Percentiles rank a stretch among this genome's conserved stretches.
Conservation (phyloP, 2,888 invertebrate genomes). For the Microctonus hyperodae region DNA sequence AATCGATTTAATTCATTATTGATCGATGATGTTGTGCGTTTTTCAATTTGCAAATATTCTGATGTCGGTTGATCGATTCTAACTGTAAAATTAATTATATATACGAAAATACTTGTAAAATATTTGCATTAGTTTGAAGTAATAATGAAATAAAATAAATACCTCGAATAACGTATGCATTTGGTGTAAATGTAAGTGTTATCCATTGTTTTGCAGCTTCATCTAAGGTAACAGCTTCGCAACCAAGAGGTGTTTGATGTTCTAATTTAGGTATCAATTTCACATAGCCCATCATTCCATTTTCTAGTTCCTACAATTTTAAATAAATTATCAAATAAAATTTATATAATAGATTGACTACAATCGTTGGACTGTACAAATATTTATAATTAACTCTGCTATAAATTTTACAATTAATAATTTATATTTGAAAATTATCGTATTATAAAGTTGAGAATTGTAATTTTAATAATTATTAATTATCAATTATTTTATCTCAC, state of each 20-base stretch:
- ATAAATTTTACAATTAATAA: no score
- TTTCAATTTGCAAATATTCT: slow-evolving; percentile 49
- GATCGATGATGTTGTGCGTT: slow-evolving; percentile 43
- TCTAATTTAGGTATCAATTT: slow-evolving; percentile 49
- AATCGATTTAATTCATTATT: slow-evolving; percentile 49
- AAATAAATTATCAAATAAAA: neutral
- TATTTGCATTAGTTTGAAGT: neutral
- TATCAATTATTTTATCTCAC: slow-evolving; percentile 34
- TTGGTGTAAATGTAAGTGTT: slow-evolving; percentile 46
- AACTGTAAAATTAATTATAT: slow-evolving; percentile 37
- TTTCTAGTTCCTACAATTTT: slow-evolving; percentile 37
- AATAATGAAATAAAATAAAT: slow-evolving; percentile 10
- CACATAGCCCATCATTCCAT: slow-evolving; percentile 34
- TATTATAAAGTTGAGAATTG: no score
- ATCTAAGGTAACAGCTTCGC: slow-evolving; percentile 49
- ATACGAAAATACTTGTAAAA: neutral
- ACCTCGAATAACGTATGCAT: slow-evolving; percentile 46
- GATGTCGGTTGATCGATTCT: slow-evolving; percentile 41
- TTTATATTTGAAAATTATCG: no score
- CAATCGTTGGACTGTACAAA: no score
- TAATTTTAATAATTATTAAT: no score
- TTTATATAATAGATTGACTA: neutral
- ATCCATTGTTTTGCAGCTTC: slow-evolving; percentile 51
- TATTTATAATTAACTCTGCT: no score
- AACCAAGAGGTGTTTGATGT: slow-evolving; percentile 47